Conservation (phyloP, 2,797 vertebrate species). For the Capromys pilorides region DNA sequence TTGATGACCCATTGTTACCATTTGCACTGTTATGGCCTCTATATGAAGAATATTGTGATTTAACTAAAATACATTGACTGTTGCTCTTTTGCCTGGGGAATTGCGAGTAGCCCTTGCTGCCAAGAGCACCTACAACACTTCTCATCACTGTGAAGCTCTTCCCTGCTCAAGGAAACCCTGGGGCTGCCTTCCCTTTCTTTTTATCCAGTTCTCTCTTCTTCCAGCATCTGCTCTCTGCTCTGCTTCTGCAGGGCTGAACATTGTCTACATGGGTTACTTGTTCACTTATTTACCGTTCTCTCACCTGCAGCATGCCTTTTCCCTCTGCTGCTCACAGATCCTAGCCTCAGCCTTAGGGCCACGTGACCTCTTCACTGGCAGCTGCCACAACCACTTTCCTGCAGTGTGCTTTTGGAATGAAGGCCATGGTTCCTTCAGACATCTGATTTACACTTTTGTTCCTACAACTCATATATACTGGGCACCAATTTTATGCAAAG, state of each 20-base stretch:
- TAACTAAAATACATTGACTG: background rate
- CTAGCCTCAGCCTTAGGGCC: background rate
- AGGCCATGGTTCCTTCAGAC: background rate
- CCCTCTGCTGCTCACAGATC: background rate
- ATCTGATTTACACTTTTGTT: background rate
- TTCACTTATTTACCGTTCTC: background rate
- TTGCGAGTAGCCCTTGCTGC: background rate
- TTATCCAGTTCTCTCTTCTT: background rate
- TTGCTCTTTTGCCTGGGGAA: background rate
- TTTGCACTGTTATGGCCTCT: slow-evolving; percentile 16
- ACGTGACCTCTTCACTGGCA: background rate
- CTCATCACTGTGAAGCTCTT: background rate
- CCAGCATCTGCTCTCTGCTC: no score
- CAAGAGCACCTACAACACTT: background rate
- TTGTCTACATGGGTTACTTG: no score
- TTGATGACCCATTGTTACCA: background rate
- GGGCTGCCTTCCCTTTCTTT: background rate
- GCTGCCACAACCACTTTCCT: background rate
- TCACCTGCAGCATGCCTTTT: rapidly evolving
- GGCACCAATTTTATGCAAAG: background rate
- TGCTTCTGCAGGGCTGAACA: background rate
- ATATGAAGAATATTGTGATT: background rate
- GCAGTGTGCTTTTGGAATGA: background rate
- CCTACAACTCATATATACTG: background rate
- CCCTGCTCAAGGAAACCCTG: rapidly evolving